These are phyloP conservation scores for Hydractinia echinata DNA, from an alignment of 30 jellyfish, hydroid and myxozoan genomes.

Conservation along the genomic window DNA sequence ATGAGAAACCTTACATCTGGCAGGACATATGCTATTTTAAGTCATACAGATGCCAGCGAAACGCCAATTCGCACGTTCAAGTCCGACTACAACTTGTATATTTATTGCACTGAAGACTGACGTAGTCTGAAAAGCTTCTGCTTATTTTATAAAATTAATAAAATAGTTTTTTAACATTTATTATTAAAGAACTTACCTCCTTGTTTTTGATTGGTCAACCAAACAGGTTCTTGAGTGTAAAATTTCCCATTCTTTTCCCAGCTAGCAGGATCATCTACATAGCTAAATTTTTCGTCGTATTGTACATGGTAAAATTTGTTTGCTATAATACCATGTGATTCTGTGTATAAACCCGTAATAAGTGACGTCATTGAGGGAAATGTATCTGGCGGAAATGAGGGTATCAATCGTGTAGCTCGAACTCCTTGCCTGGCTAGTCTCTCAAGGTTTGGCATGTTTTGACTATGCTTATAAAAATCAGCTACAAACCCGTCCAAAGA, in stretches of 20 bases:
- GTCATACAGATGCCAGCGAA: no score
- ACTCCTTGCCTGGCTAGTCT: constrained; percentile 2
- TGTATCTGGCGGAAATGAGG: constrained; percentile 29
- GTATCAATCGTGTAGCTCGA: constrained; percentile 24
- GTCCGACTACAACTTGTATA: no score
- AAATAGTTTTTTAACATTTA: neutral
- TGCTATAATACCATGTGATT: constrained; percentile 28
- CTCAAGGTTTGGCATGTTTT: constrained; percentile 14
- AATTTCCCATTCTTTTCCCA: neutral
- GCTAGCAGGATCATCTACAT: constrained; percentile 4
- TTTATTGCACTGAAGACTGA: no score
- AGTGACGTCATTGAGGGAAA: constrained; percentile 31
- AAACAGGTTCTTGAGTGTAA: constrained; percentile 23
- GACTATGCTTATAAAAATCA: neutral
- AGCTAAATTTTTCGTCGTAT: neutral
- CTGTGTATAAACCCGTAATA: constrained; percentile 28
- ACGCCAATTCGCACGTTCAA: no score
- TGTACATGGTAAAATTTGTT: constrained; percentile 5
- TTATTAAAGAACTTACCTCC: constrained; percentile 6
- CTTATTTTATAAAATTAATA: neutral
- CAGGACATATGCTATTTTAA: no score
- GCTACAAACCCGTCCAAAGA: constrained; percentile 13
- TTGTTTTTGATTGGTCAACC: constrained; percentile 35
- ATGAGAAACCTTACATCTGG: neutral
- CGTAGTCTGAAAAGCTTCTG: no score